Evolutionary conservation across 2,797 vertebrate genomes (phyloP), one percentile per base, ranked within the genome.

Genomic region (Serranus cabrilla): DNA sequence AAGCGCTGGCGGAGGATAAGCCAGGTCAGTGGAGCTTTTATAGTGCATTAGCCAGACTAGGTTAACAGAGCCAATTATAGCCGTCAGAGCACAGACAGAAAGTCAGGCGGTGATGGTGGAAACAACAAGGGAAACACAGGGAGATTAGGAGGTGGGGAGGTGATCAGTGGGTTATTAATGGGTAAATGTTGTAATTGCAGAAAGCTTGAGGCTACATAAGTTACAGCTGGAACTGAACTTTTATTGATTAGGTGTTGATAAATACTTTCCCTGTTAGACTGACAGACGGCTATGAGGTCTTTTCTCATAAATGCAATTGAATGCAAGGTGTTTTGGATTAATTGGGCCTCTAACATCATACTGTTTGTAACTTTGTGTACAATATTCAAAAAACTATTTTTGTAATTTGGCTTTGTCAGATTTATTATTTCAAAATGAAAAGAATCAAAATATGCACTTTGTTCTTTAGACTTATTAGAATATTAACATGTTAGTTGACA

Each of bases 31-130:
- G 62, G 20, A 83, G 80, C 79, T 84, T 78, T 80, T 69, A 80
- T 74, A 81, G 76, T 61, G 76, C 79, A 84, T 87, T 87, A 87
- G 37, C 50, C 74, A 81, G 78, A 63, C 64, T 49, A 37, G 55
- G 74, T 76, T 66, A 78, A 79, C 60, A 9, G 66, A 61, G 76
- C 42, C 81, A 81, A 80, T 89, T 83, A 90, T 87, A 91, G 86
- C 71, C 13, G 1, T n/a, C 12, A 46, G 31, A 43, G 42, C 25
- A 34, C 25, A 39, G 37, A 76, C 2, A 58, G 25, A 65, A 14
- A 59, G 57, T 23, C 31, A 51, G 56, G 49, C 49, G 43, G 40
- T 45, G 43, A 56, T 11, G 43, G 73, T n/a, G 61, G 34, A 52
- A 39, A 25, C n/a, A 58, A 40, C 45, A 43, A 43, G 55, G 50